phyloP scores from a whole-genome alignment of 2,888 invertebrate species.

The Allophyes oxyacanthae region DNA sequence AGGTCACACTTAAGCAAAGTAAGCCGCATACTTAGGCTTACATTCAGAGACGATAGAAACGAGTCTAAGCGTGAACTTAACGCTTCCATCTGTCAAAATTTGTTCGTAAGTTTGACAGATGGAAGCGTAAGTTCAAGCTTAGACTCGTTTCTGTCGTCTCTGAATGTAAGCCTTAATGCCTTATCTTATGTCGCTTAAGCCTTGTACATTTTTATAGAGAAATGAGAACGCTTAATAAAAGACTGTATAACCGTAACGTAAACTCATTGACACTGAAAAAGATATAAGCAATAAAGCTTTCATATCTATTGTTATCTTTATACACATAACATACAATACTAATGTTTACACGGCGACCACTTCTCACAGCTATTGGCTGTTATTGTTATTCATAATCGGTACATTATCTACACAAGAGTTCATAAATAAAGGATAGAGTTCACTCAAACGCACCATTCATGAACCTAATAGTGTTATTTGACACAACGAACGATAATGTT shows the following conservation, averaged over 20 bases:
- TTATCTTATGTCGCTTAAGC: no score
- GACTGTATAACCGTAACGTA: not conserved
- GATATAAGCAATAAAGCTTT: constrained; percentile 1
- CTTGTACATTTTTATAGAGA: no score
- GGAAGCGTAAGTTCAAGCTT: no score
- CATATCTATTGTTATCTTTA: constrained; percentile 10
- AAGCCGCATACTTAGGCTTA: no score
- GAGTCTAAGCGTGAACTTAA: no score
- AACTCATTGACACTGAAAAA: not conserved
- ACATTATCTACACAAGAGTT: not conserved
- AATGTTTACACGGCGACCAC: constrained; percentile 19
- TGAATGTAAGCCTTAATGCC: no score
- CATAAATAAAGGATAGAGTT: constrained; percentile 4
- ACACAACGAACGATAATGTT: constrained; percentile 6
- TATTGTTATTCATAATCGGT: constrained; percentile 18
- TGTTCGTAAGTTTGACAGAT: no score
- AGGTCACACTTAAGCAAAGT: no score
- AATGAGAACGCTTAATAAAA: no score
- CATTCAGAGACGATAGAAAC: no score
- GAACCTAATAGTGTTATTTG: not conserved
- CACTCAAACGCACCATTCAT: constrained; percentile 7
- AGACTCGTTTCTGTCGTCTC: no score
- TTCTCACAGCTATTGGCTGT: not conserved
- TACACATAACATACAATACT: not conserved
- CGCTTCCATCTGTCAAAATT: no score